These are phyloP conservation scores for Dione juno DNA, from an alignment of 2,888 invertebrate species.

Conservation along the genomic window DNA sequence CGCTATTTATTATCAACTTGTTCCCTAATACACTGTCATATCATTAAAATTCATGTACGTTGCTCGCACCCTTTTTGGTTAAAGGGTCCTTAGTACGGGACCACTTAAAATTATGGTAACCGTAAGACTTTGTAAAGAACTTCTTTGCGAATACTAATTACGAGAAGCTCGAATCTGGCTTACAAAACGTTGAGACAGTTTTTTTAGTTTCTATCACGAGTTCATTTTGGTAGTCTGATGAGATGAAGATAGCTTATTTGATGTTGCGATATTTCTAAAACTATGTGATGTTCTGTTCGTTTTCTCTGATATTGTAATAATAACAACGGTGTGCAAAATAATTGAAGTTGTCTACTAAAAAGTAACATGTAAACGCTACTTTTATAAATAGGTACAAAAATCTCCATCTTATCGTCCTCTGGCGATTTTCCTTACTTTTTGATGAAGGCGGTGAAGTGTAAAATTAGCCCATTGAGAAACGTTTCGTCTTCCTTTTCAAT, in stretches of 20 bases:
- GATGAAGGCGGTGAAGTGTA: conserved; percentile 55
- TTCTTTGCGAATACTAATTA: conserved; percentile 47
- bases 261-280: conserved; percentile 9
- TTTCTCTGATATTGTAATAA: neutral
- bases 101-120: conserved; percentile 41
- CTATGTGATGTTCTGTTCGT: neutral
- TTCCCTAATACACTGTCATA: conserved; percentile 39
- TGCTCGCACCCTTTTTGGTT: conserved; percentile 42
- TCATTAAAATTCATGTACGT: conserved; percentile 45
- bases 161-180: conserved; percentile 35
- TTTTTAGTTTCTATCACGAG: conserved; percentile 7
- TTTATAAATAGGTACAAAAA: too few relatives aligned
- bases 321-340: too few relatives aligned
- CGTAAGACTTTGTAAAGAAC: conserved; percentile 45
- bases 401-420: neutral
- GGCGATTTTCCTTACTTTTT: conserved; percentile 37
- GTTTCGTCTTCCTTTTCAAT: conserved; percentile 50
- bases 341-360: neutral
- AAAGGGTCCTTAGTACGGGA: conserved; percentile 35
- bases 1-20: conserved; percentile 29
- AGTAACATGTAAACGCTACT: neutral
- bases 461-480: conserved; percentile 62
- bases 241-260: conserved; percentile 20
- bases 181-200: conserved; percentile 21
- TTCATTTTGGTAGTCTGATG: conserved; percentile 25